Conservation (phyloP, 2,113 vertebrate genomes). For the Trachemys scripta region DNA sequence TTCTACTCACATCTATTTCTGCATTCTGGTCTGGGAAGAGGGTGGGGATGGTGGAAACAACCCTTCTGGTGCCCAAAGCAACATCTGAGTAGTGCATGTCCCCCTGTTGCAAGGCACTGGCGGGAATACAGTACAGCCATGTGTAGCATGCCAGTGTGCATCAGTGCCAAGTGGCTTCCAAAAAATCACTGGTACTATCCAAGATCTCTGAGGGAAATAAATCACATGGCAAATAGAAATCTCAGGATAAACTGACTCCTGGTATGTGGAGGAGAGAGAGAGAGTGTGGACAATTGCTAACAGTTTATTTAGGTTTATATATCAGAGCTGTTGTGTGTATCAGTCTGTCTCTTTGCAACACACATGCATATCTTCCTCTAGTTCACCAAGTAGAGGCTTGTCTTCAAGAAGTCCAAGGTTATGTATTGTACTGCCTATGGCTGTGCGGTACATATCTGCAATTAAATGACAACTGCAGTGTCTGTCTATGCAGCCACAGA, state of each 20-base stretch:
- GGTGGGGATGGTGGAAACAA: not conserved
- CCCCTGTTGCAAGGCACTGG: not conserved
- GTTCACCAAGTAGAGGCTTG: not conserved
- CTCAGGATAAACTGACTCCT: not conserved
- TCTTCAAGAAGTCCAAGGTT: not conserved
- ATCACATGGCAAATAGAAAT: not conserved
- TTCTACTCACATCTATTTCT: not conserved
- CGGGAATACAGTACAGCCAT: not conserved
- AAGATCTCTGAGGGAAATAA: not conserved
- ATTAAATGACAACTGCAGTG: conserved; percentile 46
- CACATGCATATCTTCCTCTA: not conserved
- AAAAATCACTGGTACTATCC: not conserved
- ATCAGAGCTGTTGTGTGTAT: not conserved
- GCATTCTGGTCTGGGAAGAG: not conserved
- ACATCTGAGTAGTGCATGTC: fast-evolving
- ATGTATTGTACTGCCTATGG: not conserved
- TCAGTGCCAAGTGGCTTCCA: not conserved
- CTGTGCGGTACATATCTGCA: not conserved
- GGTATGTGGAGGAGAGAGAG: not conserved
- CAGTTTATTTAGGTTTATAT: fast-evolving
- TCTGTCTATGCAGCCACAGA: conserved; percentile 49
- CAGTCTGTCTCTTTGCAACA: not conserved
- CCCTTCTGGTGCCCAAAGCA: not conserved
- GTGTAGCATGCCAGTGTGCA: not conserved
- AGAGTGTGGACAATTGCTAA: fast-evolving